Conservation (phyloP, 2,888 invertebrate genomes). For the Mylabris sibirica region DNA sequence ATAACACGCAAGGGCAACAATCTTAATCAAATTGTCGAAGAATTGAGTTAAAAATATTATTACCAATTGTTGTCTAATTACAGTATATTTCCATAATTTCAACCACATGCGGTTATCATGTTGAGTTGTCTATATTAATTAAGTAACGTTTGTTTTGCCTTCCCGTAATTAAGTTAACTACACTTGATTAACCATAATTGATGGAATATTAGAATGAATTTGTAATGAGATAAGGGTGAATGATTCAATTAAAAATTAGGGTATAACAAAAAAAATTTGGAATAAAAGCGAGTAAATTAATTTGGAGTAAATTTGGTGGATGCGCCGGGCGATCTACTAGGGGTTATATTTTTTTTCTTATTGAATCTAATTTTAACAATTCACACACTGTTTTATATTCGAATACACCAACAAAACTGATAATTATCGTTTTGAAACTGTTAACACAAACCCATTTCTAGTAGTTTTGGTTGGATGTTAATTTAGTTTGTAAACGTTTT, state of each 20-base stretch:
- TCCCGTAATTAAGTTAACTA: not conserved
- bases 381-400: not conserved
- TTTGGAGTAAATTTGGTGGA: not conserved
- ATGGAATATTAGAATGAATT: constrained; percentile 1
- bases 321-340: not conserved
- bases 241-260: not conserved
- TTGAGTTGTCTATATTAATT: not conserved
- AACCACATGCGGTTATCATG: not conserved
- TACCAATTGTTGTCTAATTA: not conserved
- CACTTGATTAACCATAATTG: constrained; percentile 9
- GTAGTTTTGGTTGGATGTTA: not conserved
- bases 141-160: constrained; percentile 7
- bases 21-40: no score
- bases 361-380: not conserved
- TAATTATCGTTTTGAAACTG: not conserved
- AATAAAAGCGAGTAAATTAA: not conserved
- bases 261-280: no score
- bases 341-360: not conserved
- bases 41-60: not conserved
- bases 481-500: not conserved
- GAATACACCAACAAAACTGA: not conserved
- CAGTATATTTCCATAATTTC: not conserved
- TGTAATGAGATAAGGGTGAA: not conserved
- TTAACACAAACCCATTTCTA: not conserved
- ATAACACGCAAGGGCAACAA: no score